These are phyloP conservation scores for Euspilapteryx auroguttella DNA, from an alignment of 2,888 invertebrate species.

Conservation along the genomic window DNA sequence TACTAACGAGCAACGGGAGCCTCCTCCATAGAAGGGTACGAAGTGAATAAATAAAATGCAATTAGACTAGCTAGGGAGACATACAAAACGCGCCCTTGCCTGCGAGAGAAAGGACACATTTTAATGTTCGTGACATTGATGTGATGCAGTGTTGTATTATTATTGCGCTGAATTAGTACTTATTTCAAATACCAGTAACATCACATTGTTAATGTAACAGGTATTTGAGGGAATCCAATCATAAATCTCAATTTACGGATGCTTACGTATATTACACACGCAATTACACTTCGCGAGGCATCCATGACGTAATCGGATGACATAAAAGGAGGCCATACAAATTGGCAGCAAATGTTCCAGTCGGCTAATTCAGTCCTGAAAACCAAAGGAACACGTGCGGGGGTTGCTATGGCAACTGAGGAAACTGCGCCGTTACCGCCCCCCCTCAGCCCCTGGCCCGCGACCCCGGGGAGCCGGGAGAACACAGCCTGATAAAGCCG, in stretches of 20 bases:
- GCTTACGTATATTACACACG: conserved; percentile 17
- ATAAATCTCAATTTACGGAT: too few species aligned
- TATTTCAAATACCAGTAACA: too few species aligned
- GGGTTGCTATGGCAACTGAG: conserved; percentile 45
- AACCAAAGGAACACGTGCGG: conserved; percentile 27
- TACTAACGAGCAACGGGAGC: too few species aligned
- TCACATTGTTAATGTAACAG: too few species aligned
- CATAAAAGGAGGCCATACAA: conserved; percentile 23
- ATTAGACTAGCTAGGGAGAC: conserved; percentile 28
- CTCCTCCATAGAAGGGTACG: too few species aligned
- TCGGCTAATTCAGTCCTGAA: conserved; percentile 27
- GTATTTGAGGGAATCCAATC: too few species aligned
- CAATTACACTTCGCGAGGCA: conserved; percentile 23
- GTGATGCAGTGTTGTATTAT: conserved; percentile 3
- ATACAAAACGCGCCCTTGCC: conserved; percentile 15
- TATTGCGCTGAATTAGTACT: too few species aligned
- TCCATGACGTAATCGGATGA: conserved; percentile 19
- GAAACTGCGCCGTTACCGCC: conserved; percentile 45
- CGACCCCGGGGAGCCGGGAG: conserved; percentile 2
- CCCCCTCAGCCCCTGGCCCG: conserved; percentile 14
- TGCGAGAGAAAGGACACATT: background rate
- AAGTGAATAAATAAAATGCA: conserved; percentile 57
- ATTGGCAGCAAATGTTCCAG: conserved; percentile 19
- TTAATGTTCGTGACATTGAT: background rate
- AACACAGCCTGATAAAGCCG: conserved; percentile 2